Evolutionary conservation across 2,797 vertebrate genomes (phyloP).

Genomic region (Oreortyx pictus): DNA sequence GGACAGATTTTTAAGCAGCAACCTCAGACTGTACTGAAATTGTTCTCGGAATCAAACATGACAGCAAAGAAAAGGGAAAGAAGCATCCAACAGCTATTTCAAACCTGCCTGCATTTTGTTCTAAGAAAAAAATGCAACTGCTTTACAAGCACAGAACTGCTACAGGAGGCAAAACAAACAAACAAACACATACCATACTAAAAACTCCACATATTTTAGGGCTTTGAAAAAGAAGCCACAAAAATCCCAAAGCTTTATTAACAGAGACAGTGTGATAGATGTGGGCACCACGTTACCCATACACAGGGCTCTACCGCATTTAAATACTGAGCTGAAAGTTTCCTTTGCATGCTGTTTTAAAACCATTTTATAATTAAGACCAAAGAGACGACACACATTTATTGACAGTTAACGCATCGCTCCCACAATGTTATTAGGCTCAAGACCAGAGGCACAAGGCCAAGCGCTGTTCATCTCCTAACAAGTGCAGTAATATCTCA

Average conservation of each 20-base stretch:
- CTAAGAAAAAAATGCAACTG: not conserved
- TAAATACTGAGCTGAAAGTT: constrained; percentile 24
- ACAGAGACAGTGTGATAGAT: not conserved
- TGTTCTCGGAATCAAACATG: not conserved
- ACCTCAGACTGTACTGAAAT: not conserved
- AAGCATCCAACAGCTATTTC: not conserved
- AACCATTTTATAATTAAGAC: not conserved
- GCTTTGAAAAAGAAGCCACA: not conserved
- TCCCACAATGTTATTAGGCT: constrained; percentile 28
- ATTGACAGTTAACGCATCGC: constrained; percentile 30
- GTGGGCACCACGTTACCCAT: not conserved
- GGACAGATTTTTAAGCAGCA: not conserved
- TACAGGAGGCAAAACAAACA: not conserved
- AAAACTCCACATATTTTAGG: not conserved
- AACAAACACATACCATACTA: not conserved
- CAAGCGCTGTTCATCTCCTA: constrained; percentile 36
- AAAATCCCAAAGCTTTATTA: not conserved
- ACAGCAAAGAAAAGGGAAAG: not conserved
- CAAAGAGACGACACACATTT: constrained; percentile 29
- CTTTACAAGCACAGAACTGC: not conserved
- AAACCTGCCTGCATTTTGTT: not conserved
- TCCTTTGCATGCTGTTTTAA: not conserved
- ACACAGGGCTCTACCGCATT: not conserved
- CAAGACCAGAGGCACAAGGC: constrained; percentile 24
- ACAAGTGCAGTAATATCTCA: not conserved